Base-by-base conservation (phyloP, 2,113 vertebrate species). In the Opisthocomus hoazin region DNA sequence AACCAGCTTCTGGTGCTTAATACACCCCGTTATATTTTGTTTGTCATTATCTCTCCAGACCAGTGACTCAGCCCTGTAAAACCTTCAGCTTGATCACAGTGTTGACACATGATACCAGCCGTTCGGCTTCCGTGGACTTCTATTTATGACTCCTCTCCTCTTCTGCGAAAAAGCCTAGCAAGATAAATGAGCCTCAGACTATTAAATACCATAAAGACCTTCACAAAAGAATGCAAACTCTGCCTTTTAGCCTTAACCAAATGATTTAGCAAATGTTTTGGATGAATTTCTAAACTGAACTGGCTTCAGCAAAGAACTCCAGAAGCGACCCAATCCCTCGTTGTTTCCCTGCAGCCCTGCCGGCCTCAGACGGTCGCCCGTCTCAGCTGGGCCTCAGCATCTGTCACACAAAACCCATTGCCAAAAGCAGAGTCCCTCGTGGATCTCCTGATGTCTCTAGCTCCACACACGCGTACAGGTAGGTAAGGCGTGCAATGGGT, bases 1-100 rank as follows among this genome's bases (percentile, higher is more conserved):
- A 94, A 54, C 18, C 89, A 87, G 73, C 69, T 79, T 69, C 79
- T 76, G 63, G n/a, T 70, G 69, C 73, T 95, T 91, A 93, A 94
- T 89, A 58, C 20, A 75, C 57, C 51, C 51, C 56, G 36, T 70
- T 94, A 27, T 64, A 77, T 90, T 96, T 93, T 96, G 86, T 88
- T 92, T 94, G 86, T 73, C 74, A 50, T 93, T 96, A 94, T 97
- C 91, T 94, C 79, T 94, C 61, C 64, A 88, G 89, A 88, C 82
- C 90, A 92, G 68, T 78, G 92, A 95, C 68, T 97, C 93, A 94
- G 79, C 29, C 61, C 80, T 53, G 61, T 50, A 91, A 90, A 96
- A 88, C 64, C 61, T 91, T 88, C 75, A 73, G 77, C 66, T 7
- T 70, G 75, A 93, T 92, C 71, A n/a, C 29, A 50, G 32, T 32